Evolutionary conservation across 2,888 invertebrate genomes (phyloP).

Genomic region (Gonocerus acuteangulatus): DNA sequence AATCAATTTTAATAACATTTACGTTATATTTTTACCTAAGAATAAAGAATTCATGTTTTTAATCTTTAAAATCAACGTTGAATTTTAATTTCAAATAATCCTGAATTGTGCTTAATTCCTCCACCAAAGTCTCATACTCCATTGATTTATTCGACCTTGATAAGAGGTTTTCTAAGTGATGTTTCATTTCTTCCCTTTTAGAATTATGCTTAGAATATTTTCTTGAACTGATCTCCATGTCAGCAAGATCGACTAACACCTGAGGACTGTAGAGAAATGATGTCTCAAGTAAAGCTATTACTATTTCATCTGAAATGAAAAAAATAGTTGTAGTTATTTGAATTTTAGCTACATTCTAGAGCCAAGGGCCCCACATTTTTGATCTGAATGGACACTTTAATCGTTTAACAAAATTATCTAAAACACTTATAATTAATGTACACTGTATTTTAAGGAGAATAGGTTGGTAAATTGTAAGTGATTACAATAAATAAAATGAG

Average conservation of each 20-base stretch:
- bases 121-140: slow-evolving; percentile 3
- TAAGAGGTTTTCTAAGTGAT: slow-evolving; percentile 3
- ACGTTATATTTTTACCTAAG: too few species aligned
- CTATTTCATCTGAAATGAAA: slow-evolving; percentile 12
- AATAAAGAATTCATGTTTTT: too few species aligned
- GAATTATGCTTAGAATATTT: not conserved
- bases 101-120: not conserved
- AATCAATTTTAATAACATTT: too few species aligned
- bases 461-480: too few species aligned
- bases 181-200: not conserved
- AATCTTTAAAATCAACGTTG: too few species aligned
- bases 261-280: slow-evolving; percentile 14
- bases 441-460: too few species aligned
- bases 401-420: not conserved
- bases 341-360: too few species aligned
- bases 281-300: slow-evolving; percentile 13
- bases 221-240: slow-evolving; percentile 3
- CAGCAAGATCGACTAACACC: slow-evolving; percentile 4
- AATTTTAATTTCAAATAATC: too few species aligned
- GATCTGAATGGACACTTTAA: too few species aligned
- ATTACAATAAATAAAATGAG: too few species aligned
- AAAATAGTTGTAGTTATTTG: not conserved
- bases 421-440: not conserved
- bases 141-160: not conserved
- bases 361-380: too few species aligned